Conservation (phyloP, 2,797 vertebrate species). For the Sebastes variabilis region DNA sequence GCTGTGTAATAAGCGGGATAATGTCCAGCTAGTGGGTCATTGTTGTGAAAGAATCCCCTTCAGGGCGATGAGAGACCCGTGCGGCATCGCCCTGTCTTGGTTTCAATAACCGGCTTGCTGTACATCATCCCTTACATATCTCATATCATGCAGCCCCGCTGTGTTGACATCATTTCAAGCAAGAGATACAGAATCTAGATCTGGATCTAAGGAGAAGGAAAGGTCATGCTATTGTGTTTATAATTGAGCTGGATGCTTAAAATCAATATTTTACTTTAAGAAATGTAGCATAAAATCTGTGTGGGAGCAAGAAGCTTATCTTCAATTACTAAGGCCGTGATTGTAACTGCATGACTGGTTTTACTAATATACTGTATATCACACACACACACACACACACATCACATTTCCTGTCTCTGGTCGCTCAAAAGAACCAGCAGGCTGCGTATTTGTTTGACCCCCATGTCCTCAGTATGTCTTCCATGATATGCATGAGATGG, state of each 20-base stretch:
- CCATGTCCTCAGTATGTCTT: constrained; percentile 5
- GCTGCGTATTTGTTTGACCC: constrained; percentile 18
- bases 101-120: no score
- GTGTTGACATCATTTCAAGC: neutral
- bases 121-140: no score
- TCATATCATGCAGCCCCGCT: no score
- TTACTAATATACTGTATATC: neutral
- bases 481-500: constrained; percentile 23
- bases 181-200: neutral
- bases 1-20: no score
- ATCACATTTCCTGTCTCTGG: neutral
- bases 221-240: neutral
- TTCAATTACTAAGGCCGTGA: neutral
- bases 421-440: neutral
- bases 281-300: neutral
- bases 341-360: neutral
- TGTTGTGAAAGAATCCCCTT: no score
- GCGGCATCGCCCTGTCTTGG: no score
- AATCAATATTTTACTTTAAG: neutral
- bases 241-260: neutral
- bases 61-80: no score
- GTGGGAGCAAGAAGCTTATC: neutral
- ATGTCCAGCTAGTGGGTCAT: no score
- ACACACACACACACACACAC: no score
- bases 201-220: neutral